Conservation (phyloP, 30 jellyfish, hydroid and myxozoan genomes). For the Hydractinia symbiolongicarpus region DNA sequence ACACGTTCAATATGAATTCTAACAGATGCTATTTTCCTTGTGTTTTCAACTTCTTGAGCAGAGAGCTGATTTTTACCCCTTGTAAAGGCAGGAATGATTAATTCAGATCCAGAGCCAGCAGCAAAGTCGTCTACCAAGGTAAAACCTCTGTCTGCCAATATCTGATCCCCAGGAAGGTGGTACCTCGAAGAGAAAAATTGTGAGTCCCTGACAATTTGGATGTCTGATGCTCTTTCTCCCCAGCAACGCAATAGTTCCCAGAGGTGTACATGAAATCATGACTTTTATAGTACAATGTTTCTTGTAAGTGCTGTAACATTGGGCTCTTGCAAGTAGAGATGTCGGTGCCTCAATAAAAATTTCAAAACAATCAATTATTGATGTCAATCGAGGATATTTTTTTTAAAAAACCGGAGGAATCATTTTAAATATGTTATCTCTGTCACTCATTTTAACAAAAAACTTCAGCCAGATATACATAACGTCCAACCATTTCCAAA, state of each 20-base stretch:
- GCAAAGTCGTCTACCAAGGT: conserved; percentile 30
- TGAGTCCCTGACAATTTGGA: conserved; percentile 34
- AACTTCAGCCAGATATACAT: too few relatives aligned
- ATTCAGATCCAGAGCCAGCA: too few relatives aligned
- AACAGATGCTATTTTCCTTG: neutral
- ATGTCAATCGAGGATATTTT: conserved; percentile 45
- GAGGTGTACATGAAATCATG: conserved; percentile 57
- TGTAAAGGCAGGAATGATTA: too few relatives aligned
- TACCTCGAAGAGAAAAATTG: conserved; percentile 23
- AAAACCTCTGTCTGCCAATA: conserved; percentile 51
- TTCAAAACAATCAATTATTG: conserved; percentile 53
- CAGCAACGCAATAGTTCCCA: conserved; percentile 35
- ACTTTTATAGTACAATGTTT: conserved; percentile 37
- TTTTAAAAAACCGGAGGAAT: too few relatives aligned
- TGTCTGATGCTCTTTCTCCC: conserved; percentile 58
- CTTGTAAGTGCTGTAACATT: conserved; percentile 37
- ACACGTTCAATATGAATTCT: neutral
- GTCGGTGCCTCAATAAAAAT: conserved; percentile 43
- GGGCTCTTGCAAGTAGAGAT: conserved; percentile 41
- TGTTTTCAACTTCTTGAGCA: neutral
- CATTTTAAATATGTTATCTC: too few relatives aligned
- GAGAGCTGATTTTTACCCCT: neutral
- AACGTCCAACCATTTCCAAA: conserved; percentile 33
- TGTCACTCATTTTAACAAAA: too few relatives aligned
- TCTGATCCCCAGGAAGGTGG: conserved; percentile 51